Evolutionary conservation across 2,888 invertebrate genomes (phyloP).

Genomic region (Amblyteles armatorius): DNA sequence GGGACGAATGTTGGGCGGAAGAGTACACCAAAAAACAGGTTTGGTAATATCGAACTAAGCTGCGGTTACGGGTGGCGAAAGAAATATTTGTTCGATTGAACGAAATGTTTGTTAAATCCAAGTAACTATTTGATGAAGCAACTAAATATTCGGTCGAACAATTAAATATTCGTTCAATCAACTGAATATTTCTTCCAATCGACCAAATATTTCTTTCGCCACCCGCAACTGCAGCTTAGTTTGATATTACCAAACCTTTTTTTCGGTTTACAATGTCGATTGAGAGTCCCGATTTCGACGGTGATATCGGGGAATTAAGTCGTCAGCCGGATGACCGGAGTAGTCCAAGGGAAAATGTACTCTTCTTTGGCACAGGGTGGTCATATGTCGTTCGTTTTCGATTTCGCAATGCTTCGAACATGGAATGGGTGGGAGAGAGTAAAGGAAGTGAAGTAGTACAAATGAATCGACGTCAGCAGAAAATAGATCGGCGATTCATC

Average conservation of each 20-base stretch:
- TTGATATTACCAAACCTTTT: too few species aligned
- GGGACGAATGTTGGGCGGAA: neutral
- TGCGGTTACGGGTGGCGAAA: too few species aligned
- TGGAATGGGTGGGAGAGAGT: neutral
- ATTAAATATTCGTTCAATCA: too few species aligned
- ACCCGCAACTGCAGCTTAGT: too few species aligned
- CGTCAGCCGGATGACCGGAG: slow-evolving; percentile 28
- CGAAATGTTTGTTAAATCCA: too few species aligned
- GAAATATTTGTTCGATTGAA: too few species aligned
- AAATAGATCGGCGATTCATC: slow-evolving; percentile 42
- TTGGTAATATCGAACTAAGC: too few species aligned
- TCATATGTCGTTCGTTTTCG: slow-evolving; percentile 43
- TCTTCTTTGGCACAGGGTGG: slow-evolving; percentile 10
- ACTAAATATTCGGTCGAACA: too few species aligned
- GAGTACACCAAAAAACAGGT: neutral
- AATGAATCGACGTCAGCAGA: slow-evolving; percentile 45
- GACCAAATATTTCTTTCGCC: too few species aligned
- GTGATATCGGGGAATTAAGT: slow-evolving; percentile 47
- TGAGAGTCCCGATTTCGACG: slow-evolving; percentile 11
- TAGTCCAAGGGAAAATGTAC: slow-evolving; percentile 7
- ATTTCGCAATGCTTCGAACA: slow-evolving; percentile 17
- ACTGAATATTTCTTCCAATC: too few species aligned
- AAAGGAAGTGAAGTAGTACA: neutral
- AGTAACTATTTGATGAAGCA: too few species aligned
- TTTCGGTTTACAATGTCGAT: neutral